Percentiles rank a stretch among this genome's conserved stretches.
Evolutionary conservation across 2,113 vertebrate genomes (phyloP).

Genomic region (Elephantulus edwardii): DNA sequence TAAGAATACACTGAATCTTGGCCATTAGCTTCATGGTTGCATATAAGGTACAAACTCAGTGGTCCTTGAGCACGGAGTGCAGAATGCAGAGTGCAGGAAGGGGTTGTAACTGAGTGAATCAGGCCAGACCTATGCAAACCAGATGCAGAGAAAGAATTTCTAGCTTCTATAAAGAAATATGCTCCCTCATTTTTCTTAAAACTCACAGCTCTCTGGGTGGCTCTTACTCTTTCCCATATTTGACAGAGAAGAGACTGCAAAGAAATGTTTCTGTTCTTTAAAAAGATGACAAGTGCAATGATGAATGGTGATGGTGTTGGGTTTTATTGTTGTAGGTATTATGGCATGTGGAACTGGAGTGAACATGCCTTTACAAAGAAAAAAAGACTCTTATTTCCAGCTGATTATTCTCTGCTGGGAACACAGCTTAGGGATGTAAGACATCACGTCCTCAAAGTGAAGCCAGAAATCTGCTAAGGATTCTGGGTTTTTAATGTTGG

Average conservation of each 20-base stretch:
- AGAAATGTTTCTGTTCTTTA: background rate
- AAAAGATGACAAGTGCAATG: background rate
- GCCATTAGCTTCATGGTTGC: background rate
- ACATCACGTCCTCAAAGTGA: background rate
- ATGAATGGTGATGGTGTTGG: background rate
- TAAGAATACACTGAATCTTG: background rate
- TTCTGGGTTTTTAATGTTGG: background rate
- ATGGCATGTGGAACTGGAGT: background rate
- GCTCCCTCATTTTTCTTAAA: slow-evolving; percentile 9
- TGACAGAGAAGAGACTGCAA: background rate
- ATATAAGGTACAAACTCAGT: background rate
- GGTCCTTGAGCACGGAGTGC: no score
- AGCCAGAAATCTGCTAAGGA: background rate
- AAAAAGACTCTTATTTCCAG: background rate
- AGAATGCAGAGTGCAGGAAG: background rate
- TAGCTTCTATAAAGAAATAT: background rate
- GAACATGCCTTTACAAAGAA: no score
- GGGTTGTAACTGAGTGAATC: background rate
- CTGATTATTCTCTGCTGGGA: background rate
- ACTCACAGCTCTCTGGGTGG: background rate
- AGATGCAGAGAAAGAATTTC: background rate
- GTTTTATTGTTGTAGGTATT: background rate
- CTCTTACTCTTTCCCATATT: slow-evolving; percentile 9
- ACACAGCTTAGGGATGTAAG: background rate
- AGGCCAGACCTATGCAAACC: background rate